These are phyloP conservation scores for Scaptomyza parva DNA, from an alignment of 2,888 invertebrate genomes.

Conservation along the genomic window DNA sequence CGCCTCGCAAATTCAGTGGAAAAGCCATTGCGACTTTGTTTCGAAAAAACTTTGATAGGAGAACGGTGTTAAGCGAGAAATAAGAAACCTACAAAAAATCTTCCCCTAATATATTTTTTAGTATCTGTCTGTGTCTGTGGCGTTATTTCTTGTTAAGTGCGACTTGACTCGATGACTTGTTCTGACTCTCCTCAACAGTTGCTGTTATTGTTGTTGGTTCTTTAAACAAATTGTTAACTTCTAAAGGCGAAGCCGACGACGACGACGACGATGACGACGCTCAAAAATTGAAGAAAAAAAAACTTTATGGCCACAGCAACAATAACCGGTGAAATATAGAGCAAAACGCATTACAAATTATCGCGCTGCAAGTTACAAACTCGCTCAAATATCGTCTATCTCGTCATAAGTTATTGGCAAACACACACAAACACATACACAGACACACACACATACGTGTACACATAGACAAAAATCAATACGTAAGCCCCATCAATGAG, in stretches of 20 bases:
- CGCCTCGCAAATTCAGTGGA: slow-evolving; percentile 34
- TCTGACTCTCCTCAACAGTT: slow-evolving; percentile 27
- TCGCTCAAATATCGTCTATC: slow-evolving; percentile 29
- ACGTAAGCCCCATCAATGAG: slow-evolving; percentile 9
- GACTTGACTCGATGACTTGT: slow-evolving; percentile 41
- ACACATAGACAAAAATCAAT: slow-evolving; percentile 14
- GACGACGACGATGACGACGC: slow-evolving; percentile 5
- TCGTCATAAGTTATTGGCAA: slow-evolving; percentile 43
- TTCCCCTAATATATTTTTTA: slow-evolving; percentile 10
- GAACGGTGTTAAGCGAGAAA: too few relatives aligned
- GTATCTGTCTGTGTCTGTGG: background rate
- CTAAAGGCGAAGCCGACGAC: slow-evolving; percentile 48
- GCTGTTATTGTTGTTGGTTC: slow-evolving; percentile 10
- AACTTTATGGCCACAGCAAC: slow-evolving; percentile 15
- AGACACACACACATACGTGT: background rate
- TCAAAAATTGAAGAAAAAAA: background rate
- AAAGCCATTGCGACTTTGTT: slow-evolving; percentile 32
- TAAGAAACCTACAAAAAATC: too few relatives aligned
- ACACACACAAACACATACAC: slow-evolving; percentile 8
- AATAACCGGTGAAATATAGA: slow-evolving; percentile 26
- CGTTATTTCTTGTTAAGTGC: slow-evolving; percentile 44
- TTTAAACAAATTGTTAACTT: slow-evolving; percentile 49
- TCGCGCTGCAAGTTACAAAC: slow-evolving; percentile 46
- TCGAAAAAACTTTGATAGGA: slow-evolving; percentile 23
- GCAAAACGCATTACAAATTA: slow-evolving; percentile 57